phyloP scores from a whole-genome alignment of 2,113 vertebrate genomes.

The Tamias sibiricus region DNA sequence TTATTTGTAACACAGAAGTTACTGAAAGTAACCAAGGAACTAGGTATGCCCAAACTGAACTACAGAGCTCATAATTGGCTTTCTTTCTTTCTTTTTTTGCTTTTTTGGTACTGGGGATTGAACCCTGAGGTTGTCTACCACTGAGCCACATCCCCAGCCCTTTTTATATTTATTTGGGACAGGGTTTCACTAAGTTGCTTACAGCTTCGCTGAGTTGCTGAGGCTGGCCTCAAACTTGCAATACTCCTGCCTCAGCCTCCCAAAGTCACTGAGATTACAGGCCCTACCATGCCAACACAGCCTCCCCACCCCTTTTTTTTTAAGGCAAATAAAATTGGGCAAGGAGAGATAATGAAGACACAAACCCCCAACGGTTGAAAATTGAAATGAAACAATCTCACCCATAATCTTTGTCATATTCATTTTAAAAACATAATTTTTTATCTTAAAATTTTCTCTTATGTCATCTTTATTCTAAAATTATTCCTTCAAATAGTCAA shows the following conservation, averaged over 20 bases:
- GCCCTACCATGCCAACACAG: no score
- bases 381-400: slow-evolving; percentile 25
- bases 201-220: no score
- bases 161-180: no score
- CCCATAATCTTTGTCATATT: neutral
- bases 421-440: slow-evolving; percentile 13
- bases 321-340: neutral
- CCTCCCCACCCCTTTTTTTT: neutral
- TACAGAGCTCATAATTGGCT: neutral
- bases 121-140: no score
- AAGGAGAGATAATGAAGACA: neutral
- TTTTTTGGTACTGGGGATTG: no score
- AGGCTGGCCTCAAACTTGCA: no score
- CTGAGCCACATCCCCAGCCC: no score
- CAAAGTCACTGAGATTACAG: no score
- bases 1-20: neutral
- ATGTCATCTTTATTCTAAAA: slow-evolving; percentile 1
- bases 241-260: no score
- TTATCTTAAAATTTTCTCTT: neutral
- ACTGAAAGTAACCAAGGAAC: neutral
- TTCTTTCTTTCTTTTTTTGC: neutral
- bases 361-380: neutral
- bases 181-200: no score
- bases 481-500: slow-evolving; percentile 33
- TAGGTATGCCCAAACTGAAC: no score